Evolutionary conservation across 2,888 invertebrate genomes (phyloP).

Genomic region (Parelbella ahira): DNA sequence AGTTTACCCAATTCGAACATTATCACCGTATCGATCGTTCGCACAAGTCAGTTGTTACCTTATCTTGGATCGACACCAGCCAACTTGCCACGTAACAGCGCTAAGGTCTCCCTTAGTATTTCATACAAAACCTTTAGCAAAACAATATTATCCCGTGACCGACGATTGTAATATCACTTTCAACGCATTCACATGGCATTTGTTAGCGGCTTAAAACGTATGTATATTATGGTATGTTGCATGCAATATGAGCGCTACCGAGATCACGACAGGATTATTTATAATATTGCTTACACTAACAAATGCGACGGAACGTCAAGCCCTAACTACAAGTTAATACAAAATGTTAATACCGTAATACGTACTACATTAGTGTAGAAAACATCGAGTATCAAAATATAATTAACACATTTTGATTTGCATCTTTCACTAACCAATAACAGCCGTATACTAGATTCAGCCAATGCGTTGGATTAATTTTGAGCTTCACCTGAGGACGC

Average conservation of each 20-base stretch:
- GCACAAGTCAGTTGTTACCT: slow-evolving; percentile 24
- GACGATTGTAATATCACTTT: slow-evolving; percentile 42
- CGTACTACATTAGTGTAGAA: slow-evolving; percentile 75
- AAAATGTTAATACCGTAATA: slow-evolving; percentile 66
- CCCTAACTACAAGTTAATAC: slow-evolving; percentile 61
- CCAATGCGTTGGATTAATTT: slow-evolving; percentile 68
- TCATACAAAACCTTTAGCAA: slow-evolving; percentile 11
- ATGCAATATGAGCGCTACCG: slow-evolving; percentile 28
- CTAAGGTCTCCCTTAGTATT: slow-evolving; percentile 25
- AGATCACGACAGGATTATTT: slow-evolving; percentile 34
- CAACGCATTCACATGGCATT: slow-evolving; percentile 52
- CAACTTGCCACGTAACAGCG: slow-evolving; percentile 17
- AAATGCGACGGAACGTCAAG: slow-evolving; percentile 59
- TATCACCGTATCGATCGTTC: slow-evolving; percentile 56
- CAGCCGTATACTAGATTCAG: slow-evolving; percentile 79
- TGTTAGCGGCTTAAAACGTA: too few species aligned
- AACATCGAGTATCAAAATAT: slow-evolving; percentile 80
- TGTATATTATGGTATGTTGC: too few species aligned
- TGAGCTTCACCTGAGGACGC: slow-evolving; percentile 61
- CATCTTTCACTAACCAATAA: slow-evolving; percentile 77
- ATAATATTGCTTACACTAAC: slow-evolving; percentile 42
- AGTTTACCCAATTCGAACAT: slow-evolving; percentile 75
- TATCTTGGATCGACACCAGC: slow-evolving; percentile 12
- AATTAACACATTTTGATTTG: slow-evolving; percentile 72
- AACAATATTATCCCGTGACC: slow-evolving; percentile 4